Evolutionary conservation across 2,797 vertebrate species (phyloP).

Genomic region (Esox lucius): DNA sequence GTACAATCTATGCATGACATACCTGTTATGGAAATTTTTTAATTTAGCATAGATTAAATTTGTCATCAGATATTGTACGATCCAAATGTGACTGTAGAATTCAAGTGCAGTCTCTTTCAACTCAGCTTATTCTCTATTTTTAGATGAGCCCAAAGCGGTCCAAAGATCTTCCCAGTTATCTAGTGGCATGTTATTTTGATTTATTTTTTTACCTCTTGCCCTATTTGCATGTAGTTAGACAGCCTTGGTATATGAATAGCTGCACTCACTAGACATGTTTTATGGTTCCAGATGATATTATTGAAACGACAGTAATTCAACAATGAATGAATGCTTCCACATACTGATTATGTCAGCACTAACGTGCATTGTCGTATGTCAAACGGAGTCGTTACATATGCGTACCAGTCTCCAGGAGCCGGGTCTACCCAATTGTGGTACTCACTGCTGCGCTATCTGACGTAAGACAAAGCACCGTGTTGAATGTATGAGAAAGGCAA

Average conservation of each 20-base stretch:
- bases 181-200: conserved; percentile 14
- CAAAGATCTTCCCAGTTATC: conserved; percentile 26
- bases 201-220: conserved; percentile 25
- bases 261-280: conserved; percentile 40
- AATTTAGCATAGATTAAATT: conserved; percentile 25
- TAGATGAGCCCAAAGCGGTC: conserved; percentile 42
- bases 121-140: conserved; percentile 2
- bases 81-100: background rate
- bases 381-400: no score
- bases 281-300: conserved; percentile 32
- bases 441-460: no score
- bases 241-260: conserved; percentile 34
- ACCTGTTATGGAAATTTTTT: conserved; percentile 44
- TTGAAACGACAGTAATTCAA: conserved; percentile 33
- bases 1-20: conserved; percentile 77
- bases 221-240: conserved; percentile 22
- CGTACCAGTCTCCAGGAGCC: no score
- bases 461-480: conserved; percentile 23
- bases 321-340: conserved; percentile 66
- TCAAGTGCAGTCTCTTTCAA: conserved; percentile 29
- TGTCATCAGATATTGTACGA: conserved; percentile 26
- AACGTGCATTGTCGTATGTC: background rate
- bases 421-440: no score
- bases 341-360: conserved; percentile 54
- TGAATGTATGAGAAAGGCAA: conserved; percentile 61